Percentiles rank a stretch among this genome's conserved stretches.
phyloP scores from a whole-genome alignment of 2,113 vertebrate genomes.

The Mionectes macconnelli region DNA sequence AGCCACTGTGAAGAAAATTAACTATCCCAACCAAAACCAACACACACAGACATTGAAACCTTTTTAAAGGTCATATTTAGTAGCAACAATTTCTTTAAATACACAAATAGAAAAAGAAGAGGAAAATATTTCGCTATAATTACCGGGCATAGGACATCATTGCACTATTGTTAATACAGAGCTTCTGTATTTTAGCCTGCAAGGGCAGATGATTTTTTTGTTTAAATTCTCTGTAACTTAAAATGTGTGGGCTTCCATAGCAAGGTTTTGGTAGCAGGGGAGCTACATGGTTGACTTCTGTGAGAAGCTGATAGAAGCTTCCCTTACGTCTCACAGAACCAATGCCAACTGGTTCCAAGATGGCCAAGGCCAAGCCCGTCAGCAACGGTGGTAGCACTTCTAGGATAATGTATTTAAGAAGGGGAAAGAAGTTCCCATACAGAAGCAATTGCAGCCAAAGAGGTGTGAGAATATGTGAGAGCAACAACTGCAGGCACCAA shows the following conservation, averaged over 20 bases:
- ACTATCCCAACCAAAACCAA: background rate
- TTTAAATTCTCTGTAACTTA: background rate
- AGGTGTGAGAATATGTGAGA: background rate
- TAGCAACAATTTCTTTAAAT: background rate
- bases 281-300: background rate
- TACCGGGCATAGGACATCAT: background rate
- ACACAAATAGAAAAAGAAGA: background rate
- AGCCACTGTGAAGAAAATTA: background rate
- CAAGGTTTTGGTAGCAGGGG: background rate
- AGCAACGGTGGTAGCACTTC: background rate
- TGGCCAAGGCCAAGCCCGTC: background rate
- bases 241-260: background rate
- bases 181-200: background rate
- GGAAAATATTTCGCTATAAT: background rate
- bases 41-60: background rate
- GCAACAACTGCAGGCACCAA: background rate
- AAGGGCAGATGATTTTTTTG: background rate
- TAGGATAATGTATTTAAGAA: background rate
- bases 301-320: background rate
- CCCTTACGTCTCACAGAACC: background rate
- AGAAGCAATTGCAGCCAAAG: background rate
- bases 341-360: background rate
- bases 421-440: background rate
- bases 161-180: background rate
- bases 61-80: background rate